Evolutionary conservation across 2,888 invertebrate species (phyloP).

Genomic region (Dusona sp.): DNA sequence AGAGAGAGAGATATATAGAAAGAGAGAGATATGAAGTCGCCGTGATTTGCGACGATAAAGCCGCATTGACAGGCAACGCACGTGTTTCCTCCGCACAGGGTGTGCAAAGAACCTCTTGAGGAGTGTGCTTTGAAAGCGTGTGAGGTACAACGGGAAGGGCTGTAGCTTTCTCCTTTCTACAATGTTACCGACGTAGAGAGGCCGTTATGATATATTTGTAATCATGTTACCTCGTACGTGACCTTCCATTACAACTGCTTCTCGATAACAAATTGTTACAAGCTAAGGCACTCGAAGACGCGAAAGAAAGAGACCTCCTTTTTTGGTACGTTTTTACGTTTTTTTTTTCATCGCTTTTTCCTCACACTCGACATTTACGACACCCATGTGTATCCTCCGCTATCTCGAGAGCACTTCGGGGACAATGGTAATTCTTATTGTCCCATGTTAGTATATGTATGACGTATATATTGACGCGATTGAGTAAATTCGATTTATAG

Average conservation of each 20-base stretch:
- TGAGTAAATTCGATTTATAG: constrained; percentile 53
- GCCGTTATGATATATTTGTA: constrained; percentile 84
- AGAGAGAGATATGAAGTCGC: constrained; percentile 49
- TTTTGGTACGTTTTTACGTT: constrained; percentile 11
- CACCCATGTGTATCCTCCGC: constrained; percentile 50
- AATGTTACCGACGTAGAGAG: constrained; percentile 66
- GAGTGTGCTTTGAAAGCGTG: constrained; percentile 49
- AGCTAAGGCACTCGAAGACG: constrained; percentile 41
- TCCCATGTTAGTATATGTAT: constrained; percentile 5
- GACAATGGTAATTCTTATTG: constrained; percentile 46
- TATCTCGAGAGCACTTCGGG: constrained; percentile 52
- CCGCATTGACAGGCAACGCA: constrained; percentile 82
- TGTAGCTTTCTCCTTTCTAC: constrained; percentile 62
- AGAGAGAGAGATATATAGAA: no score
- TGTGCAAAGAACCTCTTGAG: constrained; percentile 54
- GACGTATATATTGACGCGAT: constrained; percentile 18
- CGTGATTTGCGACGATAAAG: constrained; percentile 83
- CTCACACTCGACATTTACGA: constrained; percentile 47
- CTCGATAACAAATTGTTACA: constrained; percentile 79
- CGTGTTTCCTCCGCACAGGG: constrained; percentile 77
- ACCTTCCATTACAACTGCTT: constrained; percentile 83
- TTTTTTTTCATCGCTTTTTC: constrained; percentile 1
- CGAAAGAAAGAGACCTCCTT: constrained; percentile 64
- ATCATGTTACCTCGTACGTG: constrained; percentile 82
- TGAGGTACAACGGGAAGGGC: constrained; percentile 23